Conservation (phyloP, 2,888 invertebrate species). For the Gastrophysa polygoni region DNA sequence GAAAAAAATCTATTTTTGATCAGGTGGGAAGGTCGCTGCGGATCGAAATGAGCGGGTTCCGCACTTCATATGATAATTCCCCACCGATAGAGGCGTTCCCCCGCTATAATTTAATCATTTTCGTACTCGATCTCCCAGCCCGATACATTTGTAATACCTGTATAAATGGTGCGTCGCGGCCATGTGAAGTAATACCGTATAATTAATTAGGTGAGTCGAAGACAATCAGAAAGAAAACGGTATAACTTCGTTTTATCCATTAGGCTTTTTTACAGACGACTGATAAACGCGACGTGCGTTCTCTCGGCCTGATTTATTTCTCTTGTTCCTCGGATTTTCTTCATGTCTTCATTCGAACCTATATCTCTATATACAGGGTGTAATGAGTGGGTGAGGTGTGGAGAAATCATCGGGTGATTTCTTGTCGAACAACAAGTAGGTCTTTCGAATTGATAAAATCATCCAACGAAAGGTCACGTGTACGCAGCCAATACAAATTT, state of each 20-base stretch:
- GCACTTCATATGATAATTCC: constrained; percentile 8
- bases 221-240: constrained; percentile 29
- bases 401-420: too few species aligned
- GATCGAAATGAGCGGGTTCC: constrained; percentile 8
- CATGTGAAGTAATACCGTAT: constrained; percentile 1
- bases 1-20: too few species aligned
- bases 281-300: background rate
- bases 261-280: background rate
- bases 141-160: constrained; percentile 2
- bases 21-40: background rate
- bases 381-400: too few species aligned
- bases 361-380: too few species aligned
- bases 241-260: constrained; percentile 25
- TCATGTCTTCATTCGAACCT: too few species aligned
- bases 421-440: too few species aligned
- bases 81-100: background rate
- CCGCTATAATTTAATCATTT: background rate
- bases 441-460: too few species aligned
- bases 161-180: background rate
- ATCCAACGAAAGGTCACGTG: too few species aligned
- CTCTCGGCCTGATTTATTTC: background rate
- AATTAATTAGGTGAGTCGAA: constrained; percentile 5
- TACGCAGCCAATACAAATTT: too few species aligned
- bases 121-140: constrained; percentile 1
- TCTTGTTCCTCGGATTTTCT: background rate